phyloP scores from a whole-genome alignment of 2,113 vertebrate genomes.

The Fukomys damarensis region DNA sequence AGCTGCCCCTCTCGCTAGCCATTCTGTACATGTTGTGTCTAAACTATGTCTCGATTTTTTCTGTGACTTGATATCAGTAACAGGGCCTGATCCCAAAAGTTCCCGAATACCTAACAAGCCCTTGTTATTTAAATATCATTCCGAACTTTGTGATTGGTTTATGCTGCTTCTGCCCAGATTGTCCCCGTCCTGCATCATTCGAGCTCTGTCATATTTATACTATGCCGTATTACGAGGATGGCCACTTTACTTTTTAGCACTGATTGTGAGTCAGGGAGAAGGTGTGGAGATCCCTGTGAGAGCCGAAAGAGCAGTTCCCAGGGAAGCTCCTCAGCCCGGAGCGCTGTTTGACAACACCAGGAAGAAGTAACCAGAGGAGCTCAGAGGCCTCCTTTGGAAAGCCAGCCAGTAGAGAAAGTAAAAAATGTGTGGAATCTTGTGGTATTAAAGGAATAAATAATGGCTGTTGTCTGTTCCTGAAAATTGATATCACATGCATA shows the following conservation, averaged over 20 bases:
- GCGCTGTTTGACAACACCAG: background rate
- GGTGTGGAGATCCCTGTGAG: background rate
- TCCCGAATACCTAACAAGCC: background rate
- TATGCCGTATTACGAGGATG: background rate
- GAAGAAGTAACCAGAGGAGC: background rate
- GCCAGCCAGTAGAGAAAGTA: background rate
- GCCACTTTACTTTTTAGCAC: background rate
- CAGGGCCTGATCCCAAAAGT: background rate
- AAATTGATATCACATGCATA: conserved; percentile 19
- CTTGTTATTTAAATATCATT: background rate
- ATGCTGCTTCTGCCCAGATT: background rate
- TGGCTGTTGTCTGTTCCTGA: conserved; percentile 46
- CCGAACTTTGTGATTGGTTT: background rate
- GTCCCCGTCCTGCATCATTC: background rate
- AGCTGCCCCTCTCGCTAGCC: no score
- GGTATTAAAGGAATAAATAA: conserved; percentile 56
- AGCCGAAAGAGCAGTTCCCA: background rate
- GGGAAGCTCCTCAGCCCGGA: background rate
- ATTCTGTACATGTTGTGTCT: background rate
- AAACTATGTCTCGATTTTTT: background rate
- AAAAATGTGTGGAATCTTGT: background rate
- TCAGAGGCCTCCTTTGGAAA: conserved; percentile 16
- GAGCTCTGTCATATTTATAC: background rate
- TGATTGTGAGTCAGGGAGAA: background rate
- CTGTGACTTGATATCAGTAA: background rate